Evolutionary conservation across 2,113 vertebrate genomes (phyloP).

Genomic region (Scomber japonicus): DNA sequence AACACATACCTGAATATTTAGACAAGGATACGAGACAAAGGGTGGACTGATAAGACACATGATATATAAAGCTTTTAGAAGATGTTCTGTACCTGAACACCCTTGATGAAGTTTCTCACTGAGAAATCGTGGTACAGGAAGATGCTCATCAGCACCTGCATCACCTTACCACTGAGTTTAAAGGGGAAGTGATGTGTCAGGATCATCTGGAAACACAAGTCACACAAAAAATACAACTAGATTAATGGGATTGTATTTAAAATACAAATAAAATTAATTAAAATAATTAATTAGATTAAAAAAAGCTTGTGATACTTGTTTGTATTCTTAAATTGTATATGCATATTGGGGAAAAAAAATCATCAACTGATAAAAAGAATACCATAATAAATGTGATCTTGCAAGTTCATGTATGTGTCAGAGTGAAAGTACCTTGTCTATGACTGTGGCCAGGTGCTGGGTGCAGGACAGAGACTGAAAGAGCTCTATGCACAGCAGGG

Average conservation of each 20-base stretch:
- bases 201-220: constrained; percentile 85
- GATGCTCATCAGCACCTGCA: constrained; percentile 93
- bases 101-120: constrained; percentile 96
- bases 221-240: neutral
- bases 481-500: constrained; percentile 94
- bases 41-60: neutral
- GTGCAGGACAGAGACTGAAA: constrained; percentile 96
- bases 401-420: neutral
- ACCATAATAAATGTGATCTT: neutral
- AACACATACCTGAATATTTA: neutral
- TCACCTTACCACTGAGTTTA: constrained; percentile 91
- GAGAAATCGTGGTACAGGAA: constrained; percentile 99
- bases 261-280: neutral
- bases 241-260: neutral
- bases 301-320: too few species aligned
- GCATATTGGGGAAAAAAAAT: too few species aligned
- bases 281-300: too few species aligned
- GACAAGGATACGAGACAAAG: too few species aligned
- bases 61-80: neutral
- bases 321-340: too few species aligned
- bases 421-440: constrained; percentile 90
- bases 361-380: neutral
- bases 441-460: constrained; percentile 91
- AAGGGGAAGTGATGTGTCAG: constrained; percentile 90
- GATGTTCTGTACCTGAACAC: constrained; percentile 89